Conservation (phyloP, 2,797 vertebrate species). For the Ctenopoma kingsleyae region DNA sequence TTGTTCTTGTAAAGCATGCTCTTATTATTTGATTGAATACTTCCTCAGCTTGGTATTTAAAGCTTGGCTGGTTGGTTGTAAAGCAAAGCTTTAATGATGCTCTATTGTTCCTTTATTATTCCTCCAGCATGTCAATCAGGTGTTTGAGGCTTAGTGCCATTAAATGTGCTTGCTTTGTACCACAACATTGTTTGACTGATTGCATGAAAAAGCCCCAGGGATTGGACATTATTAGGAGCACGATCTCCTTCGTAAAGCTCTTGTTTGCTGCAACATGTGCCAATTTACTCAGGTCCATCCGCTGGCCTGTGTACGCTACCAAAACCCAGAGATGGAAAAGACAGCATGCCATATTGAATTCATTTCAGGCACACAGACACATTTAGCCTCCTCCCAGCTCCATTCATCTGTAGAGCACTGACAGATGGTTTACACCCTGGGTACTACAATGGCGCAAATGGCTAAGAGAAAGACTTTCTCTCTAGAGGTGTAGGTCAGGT, state of each 20-base stretch:
- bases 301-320: conserved; percentile 40
- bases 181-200: conserved; percentile 39
- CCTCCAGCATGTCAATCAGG: conserved; percentile 41
- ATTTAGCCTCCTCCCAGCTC: conserved; percentile 65
- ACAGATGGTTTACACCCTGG: conserved; percentile 60
- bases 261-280: conserved; percentile 62
- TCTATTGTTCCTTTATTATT: conserved; percentile 60
- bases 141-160: conserved; percentile 34
- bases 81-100: conserved; percentile 8
- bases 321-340: conserved; percentile 41
- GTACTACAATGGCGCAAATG: conserved; percentile 48
- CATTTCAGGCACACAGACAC: conserved; percentile 55
- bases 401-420: conserved; percentile 62
- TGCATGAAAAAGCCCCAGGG: conserved; percentile 51
- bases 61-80: conserved; percentile 4
- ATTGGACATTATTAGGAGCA: conserved; percentile 47
- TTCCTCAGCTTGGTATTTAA: conserved; percentile 11
- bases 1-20: conserved; percentile 48
- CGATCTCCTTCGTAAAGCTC: conserved; percentile 56
- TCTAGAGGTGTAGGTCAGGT: conserved; percentile 39
- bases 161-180: conserved; percentile 32
- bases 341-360: conserved; percentile 69
- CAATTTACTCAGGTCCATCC: conserved; percentile 40
- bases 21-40: conserved; percentile 40
- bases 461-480: conserved; percentile 51